Percentiles rank a stretch among this genome's conserved stretches.
These are phyloP conservation scores for Gallinago paraguaiae DNA, from an alignment of 2,113 vertebrate species.

Conservation along the genomic window DNA sequence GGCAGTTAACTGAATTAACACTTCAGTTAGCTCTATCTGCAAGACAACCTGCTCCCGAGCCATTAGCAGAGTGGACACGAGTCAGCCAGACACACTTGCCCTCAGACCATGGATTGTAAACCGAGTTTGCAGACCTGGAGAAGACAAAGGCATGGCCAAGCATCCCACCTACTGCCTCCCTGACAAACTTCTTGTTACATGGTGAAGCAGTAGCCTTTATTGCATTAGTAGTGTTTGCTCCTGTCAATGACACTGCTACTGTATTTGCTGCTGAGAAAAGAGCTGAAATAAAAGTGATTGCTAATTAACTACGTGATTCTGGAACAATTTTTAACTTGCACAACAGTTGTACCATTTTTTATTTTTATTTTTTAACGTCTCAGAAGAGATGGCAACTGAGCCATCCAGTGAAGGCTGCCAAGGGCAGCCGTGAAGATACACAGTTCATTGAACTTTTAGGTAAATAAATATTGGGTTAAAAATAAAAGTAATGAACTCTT, in stretches of 20 bases:
- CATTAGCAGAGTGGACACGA: neutral
- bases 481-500: neutral
- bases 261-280: neutral
- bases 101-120: neutral
- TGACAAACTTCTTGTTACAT: accelerated
- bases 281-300: neutral
- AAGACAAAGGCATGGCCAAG: neutral
- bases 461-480: neutral
- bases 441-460: neutral
- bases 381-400: neutral
- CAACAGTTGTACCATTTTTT: neutral
- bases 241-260: neutral
- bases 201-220: neutral
- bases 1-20: neutral
- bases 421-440: neutral
- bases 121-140: neutral
- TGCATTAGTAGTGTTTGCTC: neutral
- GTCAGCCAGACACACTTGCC: neutral
- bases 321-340: neutral
- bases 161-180: neutral
- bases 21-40: neutral
- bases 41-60: neutral
- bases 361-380: neutral
- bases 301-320: neutral
- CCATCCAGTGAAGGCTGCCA: neutral